Evolutionary conservation across 1,140 invertebrate species (phyloP).

Genomic region (Spodoptera litura): DNA sequence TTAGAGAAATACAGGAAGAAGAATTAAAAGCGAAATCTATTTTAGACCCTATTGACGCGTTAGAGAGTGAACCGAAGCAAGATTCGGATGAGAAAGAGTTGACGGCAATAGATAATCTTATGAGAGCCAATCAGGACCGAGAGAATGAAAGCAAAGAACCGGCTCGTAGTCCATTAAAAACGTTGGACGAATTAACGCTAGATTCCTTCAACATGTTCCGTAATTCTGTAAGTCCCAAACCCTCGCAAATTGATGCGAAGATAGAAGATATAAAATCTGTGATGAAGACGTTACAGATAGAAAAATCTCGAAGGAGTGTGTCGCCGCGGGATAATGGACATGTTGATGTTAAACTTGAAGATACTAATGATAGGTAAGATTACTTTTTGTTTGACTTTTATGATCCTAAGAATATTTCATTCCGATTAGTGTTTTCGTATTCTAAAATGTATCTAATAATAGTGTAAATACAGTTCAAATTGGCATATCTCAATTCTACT

Average conservation of each 20-base stretch:
- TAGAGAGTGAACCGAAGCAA: slow-evolving; percentile 73
- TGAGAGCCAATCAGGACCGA: slow-evolving; percentile 65
- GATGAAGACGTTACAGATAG: slow-evolving; percentile 83
- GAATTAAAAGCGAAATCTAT: slow-evolving; percentile 88
- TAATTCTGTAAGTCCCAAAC: slow-evolving; percentile 79
- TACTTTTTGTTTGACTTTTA: neutral
- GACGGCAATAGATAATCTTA: slow-evolving; percentile 67
- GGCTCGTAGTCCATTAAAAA: slow-evolving; percentile 73
- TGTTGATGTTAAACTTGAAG: slow-evolving; percentile 75
- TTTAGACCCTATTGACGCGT: slow-evolving; percentile 73
- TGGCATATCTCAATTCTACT: too few species aligned
- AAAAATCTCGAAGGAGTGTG: slow-evolving; percentile 75
- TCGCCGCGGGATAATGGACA: slow-evolving; percentile 76
- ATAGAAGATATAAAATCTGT: slow-evolving; percentile 85
- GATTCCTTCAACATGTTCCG: slow-evolving; percentile 83
- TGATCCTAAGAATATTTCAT: too few species aligned
- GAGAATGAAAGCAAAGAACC: slow-evolving; percentile 66
- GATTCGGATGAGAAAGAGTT: slow-evolving; percentile 82
- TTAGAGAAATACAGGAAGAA: slow-evolving; percentile 92
- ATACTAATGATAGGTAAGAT: slow-evolving; percentile 86
- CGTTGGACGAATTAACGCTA: slow-evolving; percentile 79
- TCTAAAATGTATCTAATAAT: too few species aligned
- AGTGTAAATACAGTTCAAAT: too few species aligned
- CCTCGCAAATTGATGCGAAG: slow-evolving; percentile 77
- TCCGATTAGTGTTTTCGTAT: too few species aligned